Base-by-base conservation (phyloP, 2,113 vertebrate species). In the Zeus faber region DNA sequence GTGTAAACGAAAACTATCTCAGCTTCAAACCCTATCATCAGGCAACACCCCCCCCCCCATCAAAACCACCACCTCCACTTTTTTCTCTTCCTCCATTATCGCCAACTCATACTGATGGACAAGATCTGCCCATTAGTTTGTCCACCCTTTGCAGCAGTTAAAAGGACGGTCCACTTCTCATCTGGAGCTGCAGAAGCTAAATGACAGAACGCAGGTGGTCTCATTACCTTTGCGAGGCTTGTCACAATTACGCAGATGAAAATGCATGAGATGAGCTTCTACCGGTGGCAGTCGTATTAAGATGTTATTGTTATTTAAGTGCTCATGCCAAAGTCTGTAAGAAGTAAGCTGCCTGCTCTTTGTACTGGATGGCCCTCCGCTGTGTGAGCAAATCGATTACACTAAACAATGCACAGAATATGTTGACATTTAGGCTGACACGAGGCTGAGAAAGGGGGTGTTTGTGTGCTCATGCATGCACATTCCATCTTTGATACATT, bases 1-100 rank as follows among this genome's bases (percentile, higher is more conserved):
- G 62, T 53, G 48, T 73, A 65, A 70, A 50, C 18, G 13, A 44
- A 66, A 66, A 35, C 51, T 49, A 14, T 56, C 23, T 70, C 24
- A 54, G 44, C 11, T 5, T 11, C 33, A 37, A 3, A 54, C 23
- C 23, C n/a, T 6, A 8, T 59, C 17, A 48, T 58, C 24, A 41
- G 0, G 13, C 20, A 10, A 37, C 33, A 37, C 13, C 33, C 33
- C 3, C 5, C 33, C 33, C 33, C 5, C 33, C 33, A 14, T n/a
- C 10, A 14, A n/a, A 13, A 37, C 33, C 3, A 52, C 39, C 35
- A 6, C 43, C 17, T 48, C 11, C 41, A 16, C 49, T 35, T 58
- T 7, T 26, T 39, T 54, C 31, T 48, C 49, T 13, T n/a, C 49
- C 22, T 16, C 7, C 4, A 11, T 23, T 16, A 21, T 4, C 54